Conservation (phyloP, 1,140 invertebrate genomes). For the Apis dorsata region DNA sequence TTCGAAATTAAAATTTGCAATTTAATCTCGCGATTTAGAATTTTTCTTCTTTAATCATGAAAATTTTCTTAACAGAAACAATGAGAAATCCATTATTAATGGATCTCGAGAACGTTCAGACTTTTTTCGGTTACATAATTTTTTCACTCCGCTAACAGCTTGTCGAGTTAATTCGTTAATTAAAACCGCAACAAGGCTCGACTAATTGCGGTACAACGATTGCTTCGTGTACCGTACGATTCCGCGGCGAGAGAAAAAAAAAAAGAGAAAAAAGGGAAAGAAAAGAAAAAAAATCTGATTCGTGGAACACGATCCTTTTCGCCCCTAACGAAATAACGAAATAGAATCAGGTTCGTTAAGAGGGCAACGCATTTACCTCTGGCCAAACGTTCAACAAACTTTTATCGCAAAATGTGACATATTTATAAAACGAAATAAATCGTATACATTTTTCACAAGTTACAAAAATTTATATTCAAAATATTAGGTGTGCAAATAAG, state of each 20-base stretch:
- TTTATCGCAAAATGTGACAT: constrained; percentile 40
- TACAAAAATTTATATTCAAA: too few species aligned
- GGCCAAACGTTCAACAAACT: constrained; percentile 43
- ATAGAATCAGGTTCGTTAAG: constrained; percentile 36
- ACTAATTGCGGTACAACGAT: neutral
- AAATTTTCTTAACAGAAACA: too few species aligned
- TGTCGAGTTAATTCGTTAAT: neutral
- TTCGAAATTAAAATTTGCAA: neutral
- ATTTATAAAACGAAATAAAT: neutral
- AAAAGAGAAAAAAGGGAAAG: too few species aligned
- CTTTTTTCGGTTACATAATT: neutral
- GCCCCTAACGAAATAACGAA: neutral
- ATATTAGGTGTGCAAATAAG: too few species aligned
- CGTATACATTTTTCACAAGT: too few species aligned
- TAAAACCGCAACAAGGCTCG: neutral
- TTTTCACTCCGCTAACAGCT: too few species aligned
- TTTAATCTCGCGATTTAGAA: neutral
- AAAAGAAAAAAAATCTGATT: neutral
- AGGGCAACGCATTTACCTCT: constrained; percentile 17
- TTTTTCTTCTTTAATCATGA: too few species aligned
- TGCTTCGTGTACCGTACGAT: neutral
- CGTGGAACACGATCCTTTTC: neutral
- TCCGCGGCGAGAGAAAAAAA: too few species aligned
- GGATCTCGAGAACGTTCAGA: neutral
- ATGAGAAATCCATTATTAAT: too few species aligned